These are phyloP conservation scores for Sterna hirundo DNA, from an alignment of 2,113 vertebrate species.

Conservation along the genomic window DNA sequence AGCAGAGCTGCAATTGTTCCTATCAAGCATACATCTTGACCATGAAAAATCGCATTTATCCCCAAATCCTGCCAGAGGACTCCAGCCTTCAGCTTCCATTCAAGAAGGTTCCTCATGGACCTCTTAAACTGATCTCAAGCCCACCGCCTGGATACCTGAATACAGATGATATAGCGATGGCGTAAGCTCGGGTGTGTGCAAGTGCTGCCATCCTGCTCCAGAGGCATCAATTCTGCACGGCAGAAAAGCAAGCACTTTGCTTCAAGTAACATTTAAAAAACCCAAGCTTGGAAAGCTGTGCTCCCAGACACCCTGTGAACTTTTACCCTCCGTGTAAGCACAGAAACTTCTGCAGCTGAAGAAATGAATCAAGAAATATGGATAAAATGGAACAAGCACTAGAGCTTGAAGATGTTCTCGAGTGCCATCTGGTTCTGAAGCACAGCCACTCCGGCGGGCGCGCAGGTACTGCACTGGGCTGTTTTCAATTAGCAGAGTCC, in stretches of 20 bases:
- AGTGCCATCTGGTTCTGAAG: not conserved
- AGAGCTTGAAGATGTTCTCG: not conserved
- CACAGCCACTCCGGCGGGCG: accelerated
- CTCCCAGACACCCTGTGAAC: not conserved
- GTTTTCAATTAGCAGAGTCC: not conserved
- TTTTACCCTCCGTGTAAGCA: not conserved
- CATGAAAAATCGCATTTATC: not conserved
- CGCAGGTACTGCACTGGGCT: not conserved
- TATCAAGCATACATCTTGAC: not conserved
- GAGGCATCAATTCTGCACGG: not conserved
- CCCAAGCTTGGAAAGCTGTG: not conserved
- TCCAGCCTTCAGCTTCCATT: not conserved
- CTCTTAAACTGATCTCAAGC: not conserved
- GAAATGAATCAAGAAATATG: not conserved
- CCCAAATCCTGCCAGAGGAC: not conserved
- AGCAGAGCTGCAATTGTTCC: not conserved
- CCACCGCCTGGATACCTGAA: not conserved
- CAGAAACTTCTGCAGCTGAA: not conserved
- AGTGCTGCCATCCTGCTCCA: not conserved
- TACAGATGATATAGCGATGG: not conserved
- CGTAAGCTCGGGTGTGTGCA: not conserved
- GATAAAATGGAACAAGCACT: not conserved
- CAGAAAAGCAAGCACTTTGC: not conserved
- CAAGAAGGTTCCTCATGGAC: not conserved
- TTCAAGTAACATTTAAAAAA: not conserved